These are phyloP conservation scores for Condylostylus longicornis DNA, from an alignment of 1,140 invertebrate species.

Conservation along the genomic window DNA sequence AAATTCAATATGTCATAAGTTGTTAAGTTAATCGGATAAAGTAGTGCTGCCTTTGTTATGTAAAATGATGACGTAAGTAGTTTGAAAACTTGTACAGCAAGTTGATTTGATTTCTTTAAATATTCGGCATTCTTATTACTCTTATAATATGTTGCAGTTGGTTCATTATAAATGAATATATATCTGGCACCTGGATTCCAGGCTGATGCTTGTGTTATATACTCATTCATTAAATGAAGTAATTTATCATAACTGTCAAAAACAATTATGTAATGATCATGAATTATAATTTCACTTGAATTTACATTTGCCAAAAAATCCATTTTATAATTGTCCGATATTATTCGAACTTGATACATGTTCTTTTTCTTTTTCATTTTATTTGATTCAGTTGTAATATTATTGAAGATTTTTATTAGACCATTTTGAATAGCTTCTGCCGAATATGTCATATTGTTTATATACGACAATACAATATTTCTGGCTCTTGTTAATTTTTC, in stretches of 20 bases:
- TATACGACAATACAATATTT: too few species aligned
- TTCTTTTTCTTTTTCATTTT: too few species aligned
- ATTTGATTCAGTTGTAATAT: too few species aligned
- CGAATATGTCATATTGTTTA: too few species aligned
- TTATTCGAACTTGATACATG: too few species aligned
- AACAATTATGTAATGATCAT: conserved; percentile 24
- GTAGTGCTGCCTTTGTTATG: conserved; percentile 23
- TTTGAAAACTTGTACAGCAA: conserved; percentile 17
- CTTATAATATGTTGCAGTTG: conserved; percentile 21
- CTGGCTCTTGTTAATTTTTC: too few species aligned
- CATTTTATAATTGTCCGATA: too few species aligned
- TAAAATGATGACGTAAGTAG: conserved; percentile 17
- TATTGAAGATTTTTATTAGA: too few species aligned
- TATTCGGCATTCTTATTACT: conserved; percentile 17
- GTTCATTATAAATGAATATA: conserved; percentile 25
- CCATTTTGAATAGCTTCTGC: too few species aligned
- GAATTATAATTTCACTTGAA: too few species aligned
- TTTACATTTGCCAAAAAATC: too few species aligned
- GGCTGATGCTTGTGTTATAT: conserved; percentile 14
- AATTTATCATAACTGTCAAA: conserved; percentile 15
- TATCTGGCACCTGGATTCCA: conserved; percentile 28
- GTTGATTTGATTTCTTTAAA: conserved; percentile 6
- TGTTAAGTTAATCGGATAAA: conserved; percentile 14
- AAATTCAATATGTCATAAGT: conserved; percentile 21
- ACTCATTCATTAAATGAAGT: conserved; percentile 10